phyloP scores from a whole-genome alignment of 2,113 vertebrate species.

The Dunckerocampus dactyliophorus region DNA sequence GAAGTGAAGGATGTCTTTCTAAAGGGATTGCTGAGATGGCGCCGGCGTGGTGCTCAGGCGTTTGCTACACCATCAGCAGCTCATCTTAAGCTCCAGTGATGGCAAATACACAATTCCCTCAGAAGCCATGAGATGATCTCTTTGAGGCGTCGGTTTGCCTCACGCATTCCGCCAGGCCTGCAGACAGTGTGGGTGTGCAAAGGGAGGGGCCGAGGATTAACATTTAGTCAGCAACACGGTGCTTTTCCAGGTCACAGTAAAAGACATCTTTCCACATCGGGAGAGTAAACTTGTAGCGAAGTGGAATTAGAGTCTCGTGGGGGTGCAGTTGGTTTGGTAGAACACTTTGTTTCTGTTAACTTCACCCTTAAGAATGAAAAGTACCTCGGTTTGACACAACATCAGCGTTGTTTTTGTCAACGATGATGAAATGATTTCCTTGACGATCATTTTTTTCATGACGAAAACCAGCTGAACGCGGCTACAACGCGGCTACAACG shows the following conservation, averaged over 20 bases:
- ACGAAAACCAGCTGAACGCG: too few species aligned
- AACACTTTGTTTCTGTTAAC: too few species aligned
- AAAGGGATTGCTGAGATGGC: conserved; percentile 52
- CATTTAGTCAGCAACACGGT: conserved; percentile 11
- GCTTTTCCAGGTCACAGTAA: conserved; percentile 4
- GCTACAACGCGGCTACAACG: too few species aligned
- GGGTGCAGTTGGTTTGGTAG: too few species aligned
- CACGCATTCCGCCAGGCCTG: conserved; percentile 35
- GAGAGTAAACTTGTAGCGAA: conserved; percentile 32
- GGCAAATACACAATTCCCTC: conserved; percentile 31
- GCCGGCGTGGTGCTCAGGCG: conserved; percentile 18
- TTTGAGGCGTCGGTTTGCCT: conserved; percentile 36
- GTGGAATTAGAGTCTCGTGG: too few species aligned
- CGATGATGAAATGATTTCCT: too few species aligned
- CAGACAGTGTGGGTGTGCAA: conserved; percentile 18
- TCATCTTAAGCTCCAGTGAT: conserved; percentile 50
- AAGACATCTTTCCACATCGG: conserved; percentile 13
- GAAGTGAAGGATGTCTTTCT: conserved; percentile 54
- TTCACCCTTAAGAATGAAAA: too few species aligned
- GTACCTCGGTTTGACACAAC: too few species aligned
- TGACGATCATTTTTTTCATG: too few species aligned
- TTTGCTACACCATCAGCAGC: conserved; percentile 41
- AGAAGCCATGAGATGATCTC: conserved; percentile 48
- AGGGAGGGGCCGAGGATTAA: conserved; percentile 17
- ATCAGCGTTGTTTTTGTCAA: too few species aligned